These are phyloP conservation scores for Temnothorax curvispinosus DNA, from an alignment of 1,140 invertebrate genomes.

Conservation along the genomic window DNA sequence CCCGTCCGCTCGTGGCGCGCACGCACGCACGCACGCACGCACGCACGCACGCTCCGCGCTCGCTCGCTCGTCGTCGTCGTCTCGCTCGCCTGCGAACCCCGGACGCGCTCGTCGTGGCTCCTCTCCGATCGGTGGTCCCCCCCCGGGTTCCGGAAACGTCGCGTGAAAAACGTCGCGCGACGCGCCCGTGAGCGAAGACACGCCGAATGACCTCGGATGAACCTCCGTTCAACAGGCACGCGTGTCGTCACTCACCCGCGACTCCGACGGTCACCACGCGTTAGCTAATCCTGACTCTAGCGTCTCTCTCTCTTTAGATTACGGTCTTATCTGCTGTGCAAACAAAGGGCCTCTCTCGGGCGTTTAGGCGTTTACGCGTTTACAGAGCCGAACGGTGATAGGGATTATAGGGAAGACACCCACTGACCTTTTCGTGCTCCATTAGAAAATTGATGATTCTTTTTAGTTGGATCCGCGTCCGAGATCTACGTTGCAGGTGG, in stretches of 20 bases:
- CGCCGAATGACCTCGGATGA: conserved; percentile 74
- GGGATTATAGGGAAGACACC: neutral
- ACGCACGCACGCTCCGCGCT: neutral
- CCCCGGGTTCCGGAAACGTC: neutral
- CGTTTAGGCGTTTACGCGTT: neutral
- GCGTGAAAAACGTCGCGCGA: conserved; percentile 14
- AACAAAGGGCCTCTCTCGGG: neutral
- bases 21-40: too few species aligned
- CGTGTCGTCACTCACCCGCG: conserved; percentile 69
- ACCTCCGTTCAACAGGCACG: conserved; percentile 80
- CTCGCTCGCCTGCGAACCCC: neutral
- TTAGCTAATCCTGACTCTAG: conserved; percentile 31
- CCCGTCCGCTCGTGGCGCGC: neutral
- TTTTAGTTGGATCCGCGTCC: too few species aligned
- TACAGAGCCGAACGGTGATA: neutral
- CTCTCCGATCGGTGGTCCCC: too few species aligned
- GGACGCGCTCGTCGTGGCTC: conserved; percentile 8
- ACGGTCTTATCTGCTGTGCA: conserved; percentile 22
- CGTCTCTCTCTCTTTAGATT: conserved; percentile 20
- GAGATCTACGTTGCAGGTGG: neutral
- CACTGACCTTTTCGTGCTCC: neutral
- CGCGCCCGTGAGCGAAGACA: conserved; percentile 37
- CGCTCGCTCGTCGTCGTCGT: too few species aligned
- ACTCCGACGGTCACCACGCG: neutral
- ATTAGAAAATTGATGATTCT: neutral